Percentiles rank a stretch among this genome's conserved stretches.
Evolutionary conservation across 2,797 vertebrate species (phyloP).

Genomic region (Phataginus tetradactyla): DNA sequence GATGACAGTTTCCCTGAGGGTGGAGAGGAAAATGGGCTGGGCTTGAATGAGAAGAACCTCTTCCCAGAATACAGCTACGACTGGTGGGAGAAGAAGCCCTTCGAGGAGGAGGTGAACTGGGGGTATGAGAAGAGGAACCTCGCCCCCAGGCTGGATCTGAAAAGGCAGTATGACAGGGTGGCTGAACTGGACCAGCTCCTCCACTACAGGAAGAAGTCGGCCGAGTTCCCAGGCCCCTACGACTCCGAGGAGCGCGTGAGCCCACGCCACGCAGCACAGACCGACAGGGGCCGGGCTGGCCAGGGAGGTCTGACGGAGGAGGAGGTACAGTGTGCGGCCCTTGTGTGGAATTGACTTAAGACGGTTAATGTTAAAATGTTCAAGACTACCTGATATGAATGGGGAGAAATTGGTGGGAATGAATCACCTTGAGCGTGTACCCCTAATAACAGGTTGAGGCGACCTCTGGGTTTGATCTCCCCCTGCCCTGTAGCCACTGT

Average conservation of each 20-base stretch:
- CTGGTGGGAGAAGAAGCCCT: constrained; percentile 87
- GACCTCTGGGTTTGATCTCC: not conserved
- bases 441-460: not conserved
- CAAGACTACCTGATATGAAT: not conserved
- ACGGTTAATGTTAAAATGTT: not conserved
- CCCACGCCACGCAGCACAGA: constrained; percentile 63
- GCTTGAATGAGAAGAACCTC: constrained; percentile 76
- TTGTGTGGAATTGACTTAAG: not conserved
- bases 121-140: constrained; percentile 79
- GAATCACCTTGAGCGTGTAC: not conserved
- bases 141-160: constrained; percentile 67
- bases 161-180: constrained; percentile 87
- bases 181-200: constrained; percentile 91
- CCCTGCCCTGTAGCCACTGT: not conserved
- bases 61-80: constrained; percentile 86
- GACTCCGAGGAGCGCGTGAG: constrained; percentile 84
- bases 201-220: constrained; percentile 89
- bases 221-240: constrained; percentile 87
- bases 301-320: constrained; percentile 88
- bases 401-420: not conserved
- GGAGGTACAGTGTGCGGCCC: constrained; percentile 88
- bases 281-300: constrained; percentile 81
- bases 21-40: constrained; percentile 79
- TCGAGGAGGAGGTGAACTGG: constrained; percentile 82
- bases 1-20: constrained; percentile 77